A percentile compares a stretch with the other conserved stretches of the same genome.
Conservation (phyloP, 2,888 invertebrate species). For the Dynastes tityus region DNA sequence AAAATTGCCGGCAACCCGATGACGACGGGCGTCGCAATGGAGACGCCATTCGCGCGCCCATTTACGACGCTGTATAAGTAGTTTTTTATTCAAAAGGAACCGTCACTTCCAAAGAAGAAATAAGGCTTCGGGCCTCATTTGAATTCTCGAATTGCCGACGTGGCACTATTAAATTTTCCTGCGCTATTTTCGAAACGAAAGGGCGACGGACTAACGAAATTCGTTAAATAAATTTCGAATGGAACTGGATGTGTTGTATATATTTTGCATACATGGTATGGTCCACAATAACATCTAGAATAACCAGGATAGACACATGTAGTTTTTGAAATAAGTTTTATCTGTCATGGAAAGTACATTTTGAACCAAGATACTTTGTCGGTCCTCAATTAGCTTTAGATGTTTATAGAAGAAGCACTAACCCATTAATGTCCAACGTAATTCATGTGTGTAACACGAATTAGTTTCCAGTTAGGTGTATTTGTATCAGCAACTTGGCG, state of each 20-base stretch:
- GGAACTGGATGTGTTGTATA: background rate
- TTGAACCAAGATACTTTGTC: too few relatives aligned
- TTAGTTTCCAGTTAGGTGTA: too few relatives aligned
- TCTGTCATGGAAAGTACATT: too few relatives aligned
- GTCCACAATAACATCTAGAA: too few relatives aligned
- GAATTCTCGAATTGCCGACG: slow-evolving; percentile 63
- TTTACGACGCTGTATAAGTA: slow-evolving; percentile 64
- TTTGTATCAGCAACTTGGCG: too few relatives aligned
- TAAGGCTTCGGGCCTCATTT: slow-evolving; percentile 62
- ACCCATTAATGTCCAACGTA: too few relatives aligned
- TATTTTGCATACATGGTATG: background rate
- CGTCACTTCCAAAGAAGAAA: slow-evolving; percentile 32
- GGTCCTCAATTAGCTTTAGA: too few relatives aligned
- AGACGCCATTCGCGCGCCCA: slow-evolving; percentile 65
- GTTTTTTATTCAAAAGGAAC: slow-evolving; percentile 66
- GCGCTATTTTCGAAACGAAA: background rate
- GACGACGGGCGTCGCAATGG: slow-evolving; percentile 58
- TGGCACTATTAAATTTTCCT: slow-evolving; percentile 56
- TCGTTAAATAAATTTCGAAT: background rate
- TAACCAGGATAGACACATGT: too few relatives aligned
- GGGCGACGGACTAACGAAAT: background rate
- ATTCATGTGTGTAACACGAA: too few relatives aligned
- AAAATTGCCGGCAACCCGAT: slow-evolving; percentile 61
- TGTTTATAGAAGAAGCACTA: too few relatives aligned
- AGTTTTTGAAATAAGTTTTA: too few relatives aligned